Evolutionary conservation across 2,888 invertebrate species (phyloP).

Genomic region (Tetropium fuscum): DNA sequence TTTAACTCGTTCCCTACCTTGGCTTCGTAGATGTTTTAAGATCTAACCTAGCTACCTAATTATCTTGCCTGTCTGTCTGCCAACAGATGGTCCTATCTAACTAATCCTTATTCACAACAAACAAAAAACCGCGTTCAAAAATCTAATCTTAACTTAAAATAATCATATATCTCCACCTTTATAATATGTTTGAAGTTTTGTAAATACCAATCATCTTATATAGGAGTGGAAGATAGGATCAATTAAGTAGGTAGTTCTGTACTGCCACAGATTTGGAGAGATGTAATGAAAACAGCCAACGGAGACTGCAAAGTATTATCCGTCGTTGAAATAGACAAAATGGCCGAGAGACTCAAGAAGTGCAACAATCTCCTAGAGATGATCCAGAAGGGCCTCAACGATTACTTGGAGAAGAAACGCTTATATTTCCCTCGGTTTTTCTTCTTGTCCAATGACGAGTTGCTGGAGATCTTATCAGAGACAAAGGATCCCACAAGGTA

Average conservation of each 20-base stretch:
- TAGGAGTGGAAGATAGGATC: neutral
- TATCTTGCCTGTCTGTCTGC: too few relatives aligned
- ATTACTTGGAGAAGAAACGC: slow-evolving; percentile 95
- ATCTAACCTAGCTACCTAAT: too few relatives aligned
- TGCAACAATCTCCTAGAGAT: slow-evolving; percentile 89
- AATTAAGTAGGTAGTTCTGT: neutral
- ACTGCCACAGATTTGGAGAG: slow-evolving; percentile 84
- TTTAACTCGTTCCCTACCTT: too few relatives aligned
- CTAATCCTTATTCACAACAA: too few relatives aligned
- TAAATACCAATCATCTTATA: too few relatives aligned
- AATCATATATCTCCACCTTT: too few relatives aligned
- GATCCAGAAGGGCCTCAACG: slow-evolving; percentile 93
- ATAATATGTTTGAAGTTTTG: too few relatives aligned
- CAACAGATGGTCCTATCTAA: too few relatives aligned
- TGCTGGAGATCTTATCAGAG: slow-evolving; percentile 94
- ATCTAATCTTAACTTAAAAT: too few relatives aligned
- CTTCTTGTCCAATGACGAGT: slow-evolving; percentile 95
- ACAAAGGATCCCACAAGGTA: slow-evolving; percentile 95
- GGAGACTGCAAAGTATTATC: slow-evolving; percentile 84
- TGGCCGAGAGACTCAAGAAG: slow-evolving; percentile 91
- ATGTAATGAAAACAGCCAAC: slow-evolving; percentile 88
- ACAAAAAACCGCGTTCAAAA: too few relatives aligned
- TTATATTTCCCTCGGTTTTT: slow-evolving; percentile 96
- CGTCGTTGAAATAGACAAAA: slow-evolving; percentile 91
- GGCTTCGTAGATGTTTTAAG: too few relatives aligned